Percentiles rank a stretch among this genome's conserved stretches.
Evolutionary conservation across 2,113 vertebrate genomes (phyloP).

Genomic region (Pelmatolapia mariae): DNA sequence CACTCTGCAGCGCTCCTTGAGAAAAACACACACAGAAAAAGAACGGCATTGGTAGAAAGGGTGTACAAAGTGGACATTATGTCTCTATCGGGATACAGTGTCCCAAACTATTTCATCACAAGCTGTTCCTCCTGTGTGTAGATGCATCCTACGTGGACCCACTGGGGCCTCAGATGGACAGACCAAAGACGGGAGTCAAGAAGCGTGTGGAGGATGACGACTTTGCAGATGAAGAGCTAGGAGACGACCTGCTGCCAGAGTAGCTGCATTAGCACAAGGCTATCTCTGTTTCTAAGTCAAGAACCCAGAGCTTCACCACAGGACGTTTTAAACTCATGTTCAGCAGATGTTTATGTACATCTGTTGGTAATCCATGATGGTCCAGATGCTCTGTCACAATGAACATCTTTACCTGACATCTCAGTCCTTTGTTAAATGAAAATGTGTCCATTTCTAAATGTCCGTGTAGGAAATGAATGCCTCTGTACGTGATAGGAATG

Average conservation of each 20-base stretch:
- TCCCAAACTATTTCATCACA: not conserved
- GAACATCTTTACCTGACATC: not conserved
- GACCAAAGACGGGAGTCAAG: conserved; percentile 89
- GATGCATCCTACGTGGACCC: conserved; percentile 91
- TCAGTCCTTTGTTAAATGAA: not conserved
- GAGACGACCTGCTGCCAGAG: conserved; percentile 92
- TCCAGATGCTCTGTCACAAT: not conserved
- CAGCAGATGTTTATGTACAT: not conserved
- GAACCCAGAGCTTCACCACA: not conserved
- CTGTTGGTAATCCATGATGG: not conserved
- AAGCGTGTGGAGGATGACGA: conserved; percentile 85
- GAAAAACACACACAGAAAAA: not conserved
- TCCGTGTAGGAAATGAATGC: not conserved
- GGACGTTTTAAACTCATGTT: not conserved
- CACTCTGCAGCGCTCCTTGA: not conserved
- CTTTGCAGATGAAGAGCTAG: conserved; percentile 91
- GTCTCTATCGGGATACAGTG: not conserved
- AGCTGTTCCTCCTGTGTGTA: conserved; percentile 33
- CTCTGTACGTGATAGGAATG: not conserved
- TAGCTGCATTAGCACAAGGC: conserved; percentile 34
- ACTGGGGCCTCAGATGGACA: conserved; percentile 87
- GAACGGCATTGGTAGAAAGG: not conserved
- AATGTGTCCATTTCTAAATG: not conserved
- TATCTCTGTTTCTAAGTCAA: not conserved
- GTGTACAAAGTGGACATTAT: not conserved